Conservation (phyloP, 2,113 vertebrate genomes). For the Cervus canadensis region DNA sequence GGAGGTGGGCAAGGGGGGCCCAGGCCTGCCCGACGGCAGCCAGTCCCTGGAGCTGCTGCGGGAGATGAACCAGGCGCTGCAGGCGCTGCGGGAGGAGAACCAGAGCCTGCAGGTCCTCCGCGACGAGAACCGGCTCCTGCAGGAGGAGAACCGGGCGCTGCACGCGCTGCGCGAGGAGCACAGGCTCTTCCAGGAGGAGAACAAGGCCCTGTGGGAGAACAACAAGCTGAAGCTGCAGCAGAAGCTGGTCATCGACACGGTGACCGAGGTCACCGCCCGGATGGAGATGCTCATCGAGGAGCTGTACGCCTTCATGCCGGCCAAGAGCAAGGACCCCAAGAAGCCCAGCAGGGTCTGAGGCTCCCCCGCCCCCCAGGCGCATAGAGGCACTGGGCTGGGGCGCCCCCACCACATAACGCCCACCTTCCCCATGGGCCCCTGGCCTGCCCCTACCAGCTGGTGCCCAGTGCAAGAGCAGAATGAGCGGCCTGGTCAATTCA, state of each 20-base stretch:
- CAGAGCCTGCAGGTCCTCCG: neutral
- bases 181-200: conserved; percentile 34
- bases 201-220: conserved; percentile 75
- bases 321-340: conserved; percentile 37
- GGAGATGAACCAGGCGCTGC: conserved; percentile 64
- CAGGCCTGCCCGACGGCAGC: accelerated
- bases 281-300: conserved; percentile 77
- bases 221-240: conserved; percentile 76
- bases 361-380: neutral
- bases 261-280: conserved; percentile 74
- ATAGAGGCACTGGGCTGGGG: accelerated
- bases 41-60: conserved; percentile 51
- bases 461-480: neutral
- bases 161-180: conserved; percentile 51
- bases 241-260: conserved; percentile 70
- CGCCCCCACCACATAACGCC: neutral
- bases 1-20: neutral
- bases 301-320: conserved; percentile 66
- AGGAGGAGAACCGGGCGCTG: conserved; percentile 65
- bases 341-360: conserved; percentile 58
- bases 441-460: neutral
- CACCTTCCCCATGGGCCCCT: neutral
- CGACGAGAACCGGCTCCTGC: conserved; percentile 47
- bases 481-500: neutral
- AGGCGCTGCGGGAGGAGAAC: conserved; percentile 48